Evolutionary conservation across 2,888 invertebrate species (phyloP), one percentile per base, ranked within the genome.

Genomic region (Dinocampus coccinellae): DNA sequence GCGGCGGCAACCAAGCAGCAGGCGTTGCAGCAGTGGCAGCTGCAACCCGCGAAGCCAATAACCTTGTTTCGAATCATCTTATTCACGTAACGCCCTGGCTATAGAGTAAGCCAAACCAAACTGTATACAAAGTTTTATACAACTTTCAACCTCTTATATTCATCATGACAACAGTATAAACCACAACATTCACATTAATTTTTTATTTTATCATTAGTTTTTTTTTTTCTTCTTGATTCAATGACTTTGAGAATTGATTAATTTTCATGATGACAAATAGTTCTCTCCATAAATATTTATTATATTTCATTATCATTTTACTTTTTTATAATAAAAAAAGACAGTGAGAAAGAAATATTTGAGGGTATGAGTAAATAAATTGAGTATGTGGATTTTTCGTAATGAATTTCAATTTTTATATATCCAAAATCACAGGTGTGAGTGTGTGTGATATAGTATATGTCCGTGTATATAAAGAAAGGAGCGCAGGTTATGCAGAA

Each of bases 21-120:
- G 69, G 61, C 73, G 73, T 69, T 72, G 68, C 67, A 52, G 73
- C 75, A 70, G 69, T 65, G 74, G 72, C 77, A 75, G 75, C 76
- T 76, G 76, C 80, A 78, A 79, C 80, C 75, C 79, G 77, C 76
- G 76, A 65, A 79, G 77, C 81, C 82, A 82, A 82, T 82, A 83
- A 82, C 81, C 80, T 81, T 81, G 80, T 83, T 83, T 80, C 81
- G 78, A 83, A 80, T 83, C 79, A 80, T 83, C 81, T 80, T 83
- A 80, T 82, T 79, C 80, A 75, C 78, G 78, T 80, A 79, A 80
- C 80, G 80, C 76, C 66, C 58, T 58, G 73, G 75, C 66, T 70
- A 60, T 74, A 74, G n/a, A n/a, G 76, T 72, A 68, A 73, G 74
- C 75, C 72, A 70, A 75, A 75, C 75, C 79, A 76, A 78, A 77